phyloP scores from a whole-genome alignment of 2,113 vertebrate species.

The Pelobates fuscus region DNA sequence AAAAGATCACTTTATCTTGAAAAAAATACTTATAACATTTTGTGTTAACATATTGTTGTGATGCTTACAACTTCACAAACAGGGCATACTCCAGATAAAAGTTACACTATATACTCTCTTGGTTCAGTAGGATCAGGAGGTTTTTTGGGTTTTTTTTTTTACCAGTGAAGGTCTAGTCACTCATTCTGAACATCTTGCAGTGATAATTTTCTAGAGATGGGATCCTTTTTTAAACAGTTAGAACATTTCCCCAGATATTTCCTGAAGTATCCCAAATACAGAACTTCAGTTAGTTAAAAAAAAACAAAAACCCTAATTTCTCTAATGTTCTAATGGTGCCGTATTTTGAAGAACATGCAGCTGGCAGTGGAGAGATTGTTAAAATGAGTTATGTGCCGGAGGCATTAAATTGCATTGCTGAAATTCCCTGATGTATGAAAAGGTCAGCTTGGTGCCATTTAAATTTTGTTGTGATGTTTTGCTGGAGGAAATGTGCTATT shows the following conservation, averaged over 20 bases:
- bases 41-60: too few species aligned
- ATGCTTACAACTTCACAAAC: too few species aligned
- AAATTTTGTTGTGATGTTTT: conserved; percentile 31
- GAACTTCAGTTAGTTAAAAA: not conserved
- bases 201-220: too few species aligned
- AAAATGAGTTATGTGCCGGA: conserved; percentile 30
- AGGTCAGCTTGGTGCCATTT: conserved; percentile 47
- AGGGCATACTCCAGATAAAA: too few species aligned
- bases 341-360: conserved; percentile 5
- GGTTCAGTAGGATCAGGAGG: too few species aligned
- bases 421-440: conserved; percentile 44
- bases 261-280: not conserved
- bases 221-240: not conserved
- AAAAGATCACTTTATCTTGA: too few species aligned
- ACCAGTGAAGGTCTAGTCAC: too few species aligned
- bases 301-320: not conserved
- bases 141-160: too few species aligned
- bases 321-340: not conserved
- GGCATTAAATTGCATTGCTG: conserved; percentile 42
- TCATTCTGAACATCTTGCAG: too few species aligned
- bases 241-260: not conserved
- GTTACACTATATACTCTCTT: too few species aligned
- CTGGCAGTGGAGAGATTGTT: conserved; percentile 25
- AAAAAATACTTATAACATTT: too few species aligned
- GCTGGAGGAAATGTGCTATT: conserved; percentile 22